Base-by-base conservation (phyloP, 2,113 vertebrate species). In the Sphaerodactylus townsendi region DNA sequence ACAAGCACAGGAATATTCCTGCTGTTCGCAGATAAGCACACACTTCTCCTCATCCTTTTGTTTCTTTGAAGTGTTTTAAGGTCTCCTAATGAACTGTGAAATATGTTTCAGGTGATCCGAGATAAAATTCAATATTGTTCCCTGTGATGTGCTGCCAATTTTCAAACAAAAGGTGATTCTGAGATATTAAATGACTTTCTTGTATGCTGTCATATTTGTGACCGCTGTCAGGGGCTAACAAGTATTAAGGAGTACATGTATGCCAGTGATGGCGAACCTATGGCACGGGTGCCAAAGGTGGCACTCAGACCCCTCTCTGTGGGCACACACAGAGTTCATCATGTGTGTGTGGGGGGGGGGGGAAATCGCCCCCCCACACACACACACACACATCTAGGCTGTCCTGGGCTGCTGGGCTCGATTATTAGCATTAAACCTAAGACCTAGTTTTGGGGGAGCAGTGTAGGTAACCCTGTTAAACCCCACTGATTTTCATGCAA, bases 21-120 rank as follows among this genome's bases (percentile, higher is more conserved):
- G 30, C 30, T 86, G 2, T 77, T 23, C 62, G 71, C 79, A 78
- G 81, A 87, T 69, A 73, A 85, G 39, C 62, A 79, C 0, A 1
- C 70, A 46, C 19, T 56, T 50, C 77, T 82, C 46, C 81, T 53
- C 62, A 44, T 77, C 82, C 59, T 77, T 87, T 37, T 77, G 50
- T 65, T 77, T 50, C 78, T 86, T 85, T 89, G 83, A 89, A 84
- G 41, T 23, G 14, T 79, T 87, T 82, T 35, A 68, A 44, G 17
- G 25, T 69, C 56, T 70, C 25, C 19, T 85, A 35, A 33, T 82
- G 41, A 64, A 73, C 82, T 13, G 35, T 83, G 78, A 78, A 83
- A 83, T 48, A 28, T 35, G 23, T 44, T 56, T 83, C n/a, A 35
- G 82, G 82, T 46, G 41, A 1, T 85, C 76, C n/a, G 8, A 78